Conservation (phyloP, 1,140 invertebrate genomes). For the Phenacoccus solenopsis region DNA sequence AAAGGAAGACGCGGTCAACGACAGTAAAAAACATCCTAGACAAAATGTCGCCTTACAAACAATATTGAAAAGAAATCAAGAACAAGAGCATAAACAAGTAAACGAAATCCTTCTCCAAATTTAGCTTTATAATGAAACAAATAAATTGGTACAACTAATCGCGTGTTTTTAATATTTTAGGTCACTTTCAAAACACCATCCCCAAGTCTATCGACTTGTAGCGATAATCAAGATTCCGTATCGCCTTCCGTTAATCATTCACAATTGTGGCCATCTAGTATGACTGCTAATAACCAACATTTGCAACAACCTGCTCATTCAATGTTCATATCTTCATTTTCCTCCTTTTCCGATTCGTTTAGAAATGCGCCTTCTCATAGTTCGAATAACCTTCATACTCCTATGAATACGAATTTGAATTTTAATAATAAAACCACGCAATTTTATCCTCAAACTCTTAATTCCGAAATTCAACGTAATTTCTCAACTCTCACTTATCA, state of each 20-base stretch:
- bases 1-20: slow-evolving; percentile 17
- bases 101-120: too few relatives aligned
- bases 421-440: not conserved
- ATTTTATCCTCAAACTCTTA: not conserved
- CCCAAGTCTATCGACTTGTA: not conserved
- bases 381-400: not conserved
- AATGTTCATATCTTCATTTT: slow-evolving; percentile 6
- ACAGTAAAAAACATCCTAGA: slow-evolving; percentile 32
- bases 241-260: not conserved
- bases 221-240: not conserved
- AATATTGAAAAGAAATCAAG: slow-evolving; percentile 46
- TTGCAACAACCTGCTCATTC: not conserved
- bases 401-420: not conserved
- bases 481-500: not conserved
- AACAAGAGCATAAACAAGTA: slow-evolving; percentile 47
- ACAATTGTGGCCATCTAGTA: not conserved
- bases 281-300: not conserved
- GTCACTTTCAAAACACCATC: slow-evolving; percentile 7
- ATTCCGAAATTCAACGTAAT: not conserved
- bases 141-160: too few relatives aligned
- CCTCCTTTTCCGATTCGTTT: not conserved
- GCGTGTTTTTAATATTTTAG: too few relatives aligned
- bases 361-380: not conserved
- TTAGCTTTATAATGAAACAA: too few relatives aligned
- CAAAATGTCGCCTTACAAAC: slow-evolving; percentile 64